A percentile compares a stretch with the other conserved stretches of the same genome.
Conservation (phyloP, 2,888 invertebrate species). For the Pherbina coryleti region DNA sequence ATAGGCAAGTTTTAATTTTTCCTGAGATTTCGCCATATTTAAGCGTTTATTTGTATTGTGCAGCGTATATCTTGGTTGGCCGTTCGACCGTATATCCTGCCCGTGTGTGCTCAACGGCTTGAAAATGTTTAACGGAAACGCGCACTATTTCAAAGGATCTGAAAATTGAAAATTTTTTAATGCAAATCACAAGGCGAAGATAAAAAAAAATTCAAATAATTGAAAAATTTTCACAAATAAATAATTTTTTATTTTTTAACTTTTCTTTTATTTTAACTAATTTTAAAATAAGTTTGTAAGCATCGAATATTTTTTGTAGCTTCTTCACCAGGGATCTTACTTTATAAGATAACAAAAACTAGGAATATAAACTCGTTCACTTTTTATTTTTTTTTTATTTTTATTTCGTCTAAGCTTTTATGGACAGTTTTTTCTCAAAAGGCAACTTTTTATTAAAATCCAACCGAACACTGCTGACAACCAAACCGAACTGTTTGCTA, state of each 20-base stretch:
- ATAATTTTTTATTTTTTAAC: neutral
- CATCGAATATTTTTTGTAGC: neutral
- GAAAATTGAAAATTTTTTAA: no score
- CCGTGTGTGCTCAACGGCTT: neutral
- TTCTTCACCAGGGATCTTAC: neutral
- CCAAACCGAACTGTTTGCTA: conserved; percentile 62
- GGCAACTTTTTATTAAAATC: conserved; percentile 41
- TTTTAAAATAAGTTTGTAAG: neutral
- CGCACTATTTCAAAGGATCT: neutral
- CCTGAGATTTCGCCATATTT: conserved; percentile 29
- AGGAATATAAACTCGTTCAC: neutral
- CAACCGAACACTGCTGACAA: conserved; percentile 63
- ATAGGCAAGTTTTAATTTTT: neutral
- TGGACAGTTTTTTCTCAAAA: neutral
- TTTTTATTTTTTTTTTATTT: neutral
- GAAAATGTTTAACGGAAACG: neutral
- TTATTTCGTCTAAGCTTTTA: conserved; percentile 18
- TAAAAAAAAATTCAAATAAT: neutral
- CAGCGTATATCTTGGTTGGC: neutral
- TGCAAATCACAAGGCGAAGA: neutral
- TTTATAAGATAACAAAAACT: neutral
- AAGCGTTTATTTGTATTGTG: neutral
- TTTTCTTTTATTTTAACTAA: neutral
- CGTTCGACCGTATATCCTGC: conserved; percentile 23
- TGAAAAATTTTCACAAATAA: neutral